phyloP scores from a whole-genome alignment of 2,113 vertebrate genomes.

The Cottus gobio region DNA sequence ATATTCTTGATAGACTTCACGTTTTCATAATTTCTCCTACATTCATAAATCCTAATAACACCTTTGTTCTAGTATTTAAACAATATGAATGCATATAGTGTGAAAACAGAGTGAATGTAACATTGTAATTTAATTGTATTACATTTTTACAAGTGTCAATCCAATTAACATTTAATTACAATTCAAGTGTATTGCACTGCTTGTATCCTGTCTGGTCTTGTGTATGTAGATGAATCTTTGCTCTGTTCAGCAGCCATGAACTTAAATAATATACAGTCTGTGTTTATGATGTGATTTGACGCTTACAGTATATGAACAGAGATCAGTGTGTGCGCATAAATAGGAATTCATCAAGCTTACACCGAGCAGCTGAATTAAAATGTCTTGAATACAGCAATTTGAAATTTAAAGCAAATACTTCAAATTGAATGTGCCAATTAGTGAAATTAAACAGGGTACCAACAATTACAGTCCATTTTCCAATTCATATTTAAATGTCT shows the following conservation, averaged over 20 bases:
- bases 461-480: slow-evolving; percentile 36
- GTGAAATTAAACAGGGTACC: slow-evolving; percentile 46
- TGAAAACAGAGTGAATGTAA: not conserved
- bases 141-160: not conserved
- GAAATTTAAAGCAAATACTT: slow-evolving; percentile 53
- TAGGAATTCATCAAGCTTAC: slow-evolving; percentile 29
- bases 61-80: not conserved
- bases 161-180: slow-evolving; percentile 1
- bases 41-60: not conserved
- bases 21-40: not conserved
- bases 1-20: not conserved
- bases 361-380: slow-evolving; percentile 4
- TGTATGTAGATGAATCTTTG: slow-evolving; percentile 1
- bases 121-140: not conserved
- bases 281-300: slow-evolving; percentile 39
- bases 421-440: slow-evolving; percentile 50
- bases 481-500: slow-evolving; percentile 64
- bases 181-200: not conserved
- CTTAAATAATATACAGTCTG: slow-evolving; percentile 30
- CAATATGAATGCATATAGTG: not conserved
- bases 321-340: slow-evolving; percentile 25
- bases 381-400: slow-evolving; percentile 33
- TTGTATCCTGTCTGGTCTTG: not conserved
- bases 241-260: slow-evolving; percentile 8
- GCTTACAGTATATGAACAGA: slow-evolving; percentile 27